A percentile compares a stretch with the other conserved stretches of the same genome.
Evolutionary conservation across 2,113 vertebrate species (phyloP).

Genomic region (Oostethus manadensis): DNA sequence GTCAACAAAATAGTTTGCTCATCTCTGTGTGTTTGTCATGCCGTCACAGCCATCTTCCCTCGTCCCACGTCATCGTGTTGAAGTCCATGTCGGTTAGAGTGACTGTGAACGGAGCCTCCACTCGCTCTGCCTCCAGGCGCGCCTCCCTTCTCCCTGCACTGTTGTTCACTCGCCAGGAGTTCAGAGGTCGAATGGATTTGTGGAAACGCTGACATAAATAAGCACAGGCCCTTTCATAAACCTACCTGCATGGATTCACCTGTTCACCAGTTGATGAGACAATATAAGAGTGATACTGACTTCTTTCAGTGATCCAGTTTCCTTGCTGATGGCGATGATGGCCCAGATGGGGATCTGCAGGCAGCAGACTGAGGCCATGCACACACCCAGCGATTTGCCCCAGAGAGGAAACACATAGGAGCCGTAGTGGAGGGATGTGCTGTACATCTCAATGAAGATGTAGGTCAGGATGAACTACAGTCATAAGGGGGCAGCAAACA

Average conservation of each 20-base stretch:
- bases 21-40: background rate
- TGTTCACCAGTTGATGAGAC: constrained; percentile 3
- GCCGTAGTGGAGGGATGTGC: constrained; percentile 68
- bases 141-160: constrained; percentile 3
- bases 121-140: constrained; percentile 21
- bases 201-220: constrained; percentile 67
- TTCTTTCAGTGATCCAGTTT: constrained; percentile 74
- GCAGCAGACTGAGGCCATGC: constrained; percentile 73
- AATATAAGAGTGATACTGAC: constrained; percentile 61
- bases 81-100: constrained; percentile 72
- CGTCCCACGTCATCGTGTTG: constrained; percentile 54
- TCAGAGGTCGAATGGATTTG: constrained; percentile 74
- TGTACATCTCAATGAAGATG: constrained; percentile 79
- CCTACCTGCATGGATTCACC: background rate
- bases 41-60: constrained; percentile 42
- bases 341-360: constrained; percentile 80
- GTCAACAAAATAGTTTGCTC: constrained; percentile 18
- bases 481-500: background rate
- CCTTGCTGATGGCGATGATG: constrained; percentile 66
- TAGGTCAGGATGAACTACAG: constrained; percentile 77
- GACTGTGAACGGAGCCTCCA: constrained; percentile 70
- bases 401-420: constrained; percentile 70
- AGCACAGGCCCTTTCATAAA: background rate
- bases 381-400: constrained; percentile 76
- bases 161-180: constrained; percentile 73